phyloP scores from a whole-genome alignment of 2,113 vertebrate species.

The Bufo gargarizans region DNA sequence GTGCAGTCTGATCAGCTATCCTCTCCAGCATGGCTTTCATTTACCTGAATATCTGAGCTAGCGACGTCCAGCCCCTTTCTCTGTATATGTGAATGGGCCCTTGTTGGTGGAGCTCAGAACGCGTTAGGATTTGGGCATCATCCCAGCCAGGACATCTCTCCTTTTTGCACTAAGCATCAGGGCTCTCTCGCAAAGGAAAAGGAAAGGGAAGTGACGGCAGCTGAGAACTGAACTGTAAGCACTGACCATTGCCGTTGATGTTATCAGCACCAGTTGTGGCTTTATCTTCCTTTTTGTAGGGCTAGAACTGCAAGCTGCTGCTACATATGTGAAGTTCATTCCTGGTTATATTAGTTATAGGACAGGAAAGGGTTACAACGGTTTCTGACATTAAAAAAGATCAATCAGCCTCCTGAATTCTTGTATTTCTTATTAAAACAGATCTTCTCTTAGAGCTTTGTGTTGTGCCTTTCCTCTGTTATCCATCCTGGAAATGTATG shows the following conservation, averaged over 20 bases:
- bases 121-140: background rate
- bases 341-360: background rate
- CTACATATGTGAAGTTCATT: background rate
- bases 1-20: background rate
- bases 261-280: background rate
- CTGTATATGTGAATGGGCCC: background rate
- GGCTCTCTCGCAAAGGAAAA: conserved; percentile 46
- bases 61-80: background rate
- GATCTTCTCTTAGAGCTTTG: no score
- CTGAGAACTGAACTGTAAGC: conserved; percentile 34
- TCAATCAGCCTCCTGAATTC: background rate
- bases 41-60: conserved; percentile 29
- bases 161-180: conserved; percentile 18
- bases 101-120: background rate
- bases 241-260: conserved; percentile 32
- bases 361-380: background rate
- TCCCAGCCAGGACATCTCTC: conserved; percentile 38
- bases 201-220: conserved; percentile 56
- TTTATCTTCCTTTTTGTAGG: conserved; percentile 13
- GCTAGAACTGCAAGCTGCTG: background rate
- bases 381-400: no score
- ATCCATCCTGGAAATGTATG: no score
- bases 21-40: background rate
- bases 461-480: no score
- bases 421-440: no score